phyloP scores from a whole-genome alignment of 2,797 vertebrate species.

The Schizothorax lantsangensis region DNA sequence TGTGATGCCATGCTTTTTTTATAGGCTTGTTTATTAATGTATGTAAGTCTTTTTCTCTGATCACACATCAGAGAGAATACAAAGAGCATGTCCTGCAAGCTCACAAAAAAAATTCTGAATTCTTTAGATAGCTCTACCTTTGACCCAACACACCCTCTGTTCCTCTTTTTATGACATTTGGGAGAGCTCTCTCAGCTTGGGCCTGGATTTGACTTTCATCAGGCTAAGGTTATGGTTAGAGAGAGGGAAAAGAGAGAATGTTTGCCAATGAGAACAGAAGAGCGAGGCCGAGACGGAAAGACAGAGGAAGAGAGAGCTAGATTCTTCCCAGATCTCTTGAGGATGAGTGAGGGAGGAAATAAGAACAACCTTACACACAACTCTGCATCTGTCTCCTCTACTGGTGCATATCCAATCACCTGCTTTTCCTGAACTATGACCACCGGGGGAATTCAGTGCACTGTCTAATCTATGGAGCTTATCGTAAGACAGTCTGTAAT shows the following conservation, averaged over 20 bases:
- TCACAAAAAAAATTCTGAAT: slow-evolving; percentile 59
- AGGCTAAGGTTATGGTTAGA: slow-evolving; percentile 16
- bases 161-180: slow-evolving; percentile 45
- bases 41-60: slow-evolving; percentile 77
- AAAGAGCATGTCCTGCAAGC: slow-evolving; percentile 68
- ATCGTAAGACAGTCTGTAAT: slow-evolving; percentile 37
- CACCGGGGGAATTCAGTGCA: slow-evolving; percentile 29
- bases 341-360: slow-evolving; percentile 36
- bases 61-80: slow-evolving; percentile 80
- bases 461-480: slow-evolving; percentile 42
- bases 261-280: background rate
- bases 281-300: background rate
- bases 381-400: slow-evolving; percentile 40
- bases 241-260: slow-evolving; percentile 4
- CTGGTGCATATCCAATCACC: slow-evolving; percentile 52
- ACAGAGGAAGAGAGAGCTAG: background rate
- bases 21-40: slow-evolving; percentile 78
- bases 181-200: slow-evolving; percentile 28
- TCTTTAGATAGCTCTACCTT: slow-evolving; percentile 55
- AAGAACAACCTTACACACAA: slow-evolving; percentile 36
- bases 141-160: slow-evolving; percentile 41
- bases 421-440: slow-evolving; percentile 45
- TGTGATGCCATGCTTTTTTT: slow-evolving; percentile 66
- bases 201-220: slow-evolving; percentile 50
- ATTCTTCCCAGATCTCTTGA: slow-evolving; percentile 29